Base-by-base conservation (phyloP, 37 sponge, comb jelly and placozoan species). In the Haliclona indistincta region DNA sequence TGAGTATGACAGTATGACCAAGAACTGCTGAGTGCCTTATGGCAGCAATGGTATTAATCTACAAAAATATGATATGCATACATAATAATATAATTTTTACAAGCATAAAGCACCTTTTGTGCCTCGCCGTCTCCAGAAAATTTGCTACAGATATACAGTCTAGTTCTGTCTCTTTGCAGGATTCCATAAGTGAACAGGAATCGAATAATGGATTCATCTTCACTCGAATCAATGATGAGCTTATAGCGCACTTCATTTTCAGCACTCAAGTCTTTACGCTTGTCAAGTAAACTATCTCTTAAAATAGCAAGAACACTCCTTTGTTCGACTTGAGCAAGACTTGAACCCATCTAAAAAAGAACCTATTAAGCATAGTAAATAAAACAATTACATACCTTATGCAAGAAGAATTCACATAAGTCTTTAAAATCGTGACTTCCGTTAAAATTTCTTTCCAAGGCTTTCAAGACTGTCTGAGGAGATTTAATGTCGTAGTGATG, bases 1-100 rank as follows among this genome's bases (percentile, higher is more conserved):
- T n/a, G n/a, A n/a, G n/a, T n/a, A n/a, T n/a, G 42, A 86, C 87
- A n/a, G 84, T 91, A 44, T 71, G 69, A 0, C 92, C 92, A n/a
- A 77, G 64, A 45, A 76, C 56, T 7, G 92, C 92, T 39, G 92
- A 83, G 43, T 90, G 86, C 38, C 80, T 51, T 32, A 90, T 90
- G 3, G 82, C 82, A 23, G 91, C 79, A 43, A 90, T 81, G 7
- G 79, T 69, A 53, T 90, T 78, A 17, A 85, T 72, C 86, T 85
- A 47, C n/a, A n/a, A n/a, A n/a, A n/a, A n/a, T n/a, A n/a, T n/a
- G n/a, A n/a, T n/a, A n/a, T n/a, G n/a, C n/a, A n/a, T n/a, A n/a
- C n/a, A n/a, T n/a, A n/a, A n/a, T n/a, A n/a, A n/a, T n/a, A n/a
- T n/a, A n/a, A n/a, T n/a, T n/a, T n/a, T n/a, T n/a, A n/a, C n/a